A percentile compares a stretch with the other conserved stretches of the same genome.
Evolutionary conservation across 1,140 invertebrate genomes (phyloP).

Genomic region (Pentalonia nigronervosa): DNA sequence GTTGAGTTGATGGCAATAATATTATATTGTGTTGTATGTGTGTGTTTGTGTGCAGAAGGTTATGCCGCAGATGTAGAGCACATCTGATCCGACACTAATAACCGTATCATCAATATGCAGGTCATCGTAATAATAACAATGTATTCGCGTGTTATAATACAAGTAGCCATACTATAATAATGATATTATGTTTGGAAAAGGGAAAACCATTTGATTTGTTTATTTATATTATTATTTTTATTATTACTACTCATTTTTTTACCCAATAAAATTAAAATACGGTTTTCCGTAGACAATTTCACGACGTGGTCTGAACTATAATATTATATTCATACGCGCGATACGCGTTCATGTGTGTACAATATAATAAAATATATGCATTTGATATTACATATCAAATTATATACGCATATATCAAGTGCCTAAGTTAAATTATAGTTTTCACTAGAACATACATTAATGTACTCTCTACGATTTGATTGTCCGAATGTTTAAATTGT

Average conservation of each 20-base stretch:
- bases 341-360: background rate
- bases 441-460: background rate
- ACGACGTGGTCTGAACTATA: background rate
- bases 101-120: slow-evolving; percentile 35
- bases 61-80: slow-evolving; percentile 44
- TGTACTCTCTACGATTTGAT: background rate
- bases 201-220: slow-evolving; percentile 31
- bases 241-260: background rate
- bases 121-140: background rate
- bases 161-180: too few species aligned
- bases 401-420: background rate
- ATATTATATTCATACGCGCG: background rate
- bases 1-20: background rate
- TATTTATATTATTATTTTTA: background rate
- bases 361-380: background rate
- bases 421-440: background rate
- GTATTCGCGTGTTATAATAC: background rate
- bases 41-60: background rate
- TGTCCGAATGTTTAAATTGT: background rate
- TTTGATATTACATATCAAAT: background rate
- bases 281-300: background rate
- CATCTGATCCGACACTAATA: slow-evolving; percentile 51
- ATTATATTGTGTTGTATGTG: background rate
- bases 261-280: background rate
- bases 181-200: background rate